Base-by-base conservation (phyloP, 2,113 vertebrate genomes). In the Zapus hudsonius region DNA sequence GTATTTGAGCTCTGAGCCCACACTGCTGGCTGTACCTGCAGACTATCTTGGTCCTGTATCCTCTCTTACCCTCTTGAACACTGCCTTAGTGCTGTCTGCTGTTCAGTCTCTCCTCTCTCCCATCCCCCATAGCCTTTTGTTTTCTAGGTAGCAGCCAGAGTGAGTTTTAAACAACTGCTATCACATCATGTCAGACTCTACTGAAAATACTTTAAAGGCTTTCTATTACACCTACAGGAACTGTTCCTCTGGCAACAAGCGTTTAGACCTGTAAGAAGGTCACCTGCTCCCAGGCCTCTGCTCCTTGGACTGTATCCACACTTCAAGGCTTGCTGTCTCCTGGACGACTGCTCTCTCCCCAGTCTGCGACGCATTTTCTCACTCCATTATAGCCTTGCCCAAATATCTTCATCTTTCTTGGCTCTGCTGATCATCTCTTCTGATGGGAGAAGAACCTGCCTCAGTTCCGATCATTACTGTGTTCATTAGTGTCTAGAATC, bases 1-100 rank as follows among this genome's bases (percentile, higher is more conserved):
- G 0, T 52, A 9, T 76, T 82, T 93, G 74, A 75, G 27, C 57
- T 67, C 52, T 55, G 25, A 96, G 29, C 52, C 84, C 75, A 63
- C 84, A 44, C 66, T 84, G 2, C 72, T 92, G 92, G 44, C 40
- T 82, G 2, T 81, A 36, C 64, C 70, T 94, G 94, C 57, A 92
- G 1, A 91, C 74, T 93, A 31, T 85, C 79, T 93, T 73, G 12
- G 36, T 55, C 27, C 22, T 44, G 9, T 67, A 10, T 63, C 70
- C 69, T 8, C 16, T 61, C 57, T 91, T 7, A 67, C 38, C 9
- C 81, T 11, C 74, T 25, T 87, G 25, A 40, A 7, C 36, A 52
- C 64, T 78, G 38, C 76, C 7, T 57, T 33, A 12, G n/a, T 47
- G 31, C 55, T 59, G 57, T 82, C 27, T 82, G 17, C 11, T 87